These are phyloP conservation scores for Heterodera filipjevi DNA, from an alignment of 2,888 invertebrate species.

Conservation along the genomic window DNA sequence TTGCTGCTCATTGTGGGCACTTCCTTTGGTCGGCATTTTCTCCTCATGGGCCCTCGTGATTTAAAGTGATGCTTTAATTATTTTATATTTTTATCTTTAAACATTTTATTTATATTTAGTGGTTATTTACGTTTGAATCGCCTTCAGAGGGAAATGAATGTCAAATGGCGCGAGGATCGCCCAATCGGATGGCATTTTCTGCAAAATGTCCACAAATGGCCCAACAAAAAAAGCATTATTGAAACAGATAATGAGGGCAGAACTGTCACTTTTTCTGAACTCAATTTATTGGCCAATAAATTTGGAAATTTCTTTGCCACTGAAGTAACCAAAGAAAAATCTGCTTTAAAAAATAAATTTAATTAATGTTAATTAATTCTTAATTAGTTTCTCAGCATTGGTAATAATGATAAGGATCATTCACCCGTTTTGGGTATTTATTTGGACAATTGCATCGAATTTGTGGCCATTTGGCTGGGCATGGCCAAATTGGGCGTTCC, in stretches of 20 bases:
- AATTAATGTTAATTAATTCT: neutral
- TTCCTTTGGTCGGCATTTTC: neutral
- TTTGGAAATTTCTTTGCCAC: slow-evolving; percentile 20
- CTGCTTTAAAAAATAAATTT: too few relatives aligned
- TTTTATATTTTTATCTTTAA: neutral
- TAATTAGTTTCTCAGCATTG: neutral
- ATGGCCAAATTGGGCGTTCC: slow-evolving; percentile 1
- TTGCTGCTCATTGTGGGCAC: neutral
- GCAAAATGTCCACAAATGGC: neutral
- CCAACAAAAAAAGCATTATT: neutral
- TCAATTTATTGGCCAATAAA: slow-evolving; percentile 10
- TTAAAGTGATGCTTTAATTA: slow-evolving; percentile 4
- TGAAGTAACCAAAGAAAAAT: slow-evolving; percentile 5
- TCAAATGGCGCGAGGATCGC: neutral
- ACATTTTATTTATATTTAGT: neutral
- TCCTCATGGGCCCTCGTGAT: neutral
- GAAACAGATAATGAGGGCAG: neutral
- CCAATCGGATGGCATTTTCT: slow-evolving; percentile 15
- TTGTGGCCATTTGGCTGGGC: slow-evolving; percentile 18
- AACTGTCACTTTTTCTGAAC: neutral
- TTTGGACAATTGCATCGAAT: slow-evolving; percentile 22
- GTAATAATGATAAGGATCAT: neutral
- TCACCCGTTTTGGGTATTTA: neutral
- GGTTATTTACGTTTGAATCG: slow-evolving; percentile 2
- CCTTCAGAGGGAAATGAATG: slow-evolving; percentile 5